phyloP scores from a whole-genome alignment of 2,797 vertebrate species.

The Pelodytes ibericus region DNA sequence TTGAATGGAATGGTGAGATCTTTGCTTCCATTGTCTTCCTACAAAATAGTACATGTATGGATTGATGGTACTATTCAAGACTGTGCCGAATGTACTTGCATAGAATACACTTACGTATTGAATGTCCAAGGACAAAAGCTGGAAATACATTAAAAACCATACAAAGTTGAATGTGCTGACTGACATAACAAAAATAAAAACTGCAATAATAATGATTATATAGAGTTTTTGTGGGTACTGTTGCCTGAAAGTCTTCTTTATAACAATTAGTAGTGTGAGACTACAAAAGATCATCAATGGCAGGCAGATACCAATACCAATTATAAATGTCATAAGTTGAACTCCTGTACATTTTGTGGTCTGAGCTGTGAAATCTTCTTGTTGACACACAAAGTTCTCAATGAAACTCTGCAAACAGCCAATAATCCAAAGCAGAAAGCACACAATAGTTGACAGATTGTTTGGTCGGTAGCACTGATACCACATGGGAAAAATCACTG shows the following conservation, averaged over 20 bases:
- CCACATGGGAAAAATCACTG: constrained; percentile 42
- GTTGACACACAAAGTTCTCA: constrained; percentile 22
- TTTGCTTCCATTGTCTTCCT: constrained; percentile 37
- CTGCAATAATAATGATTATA: constrained; percentile 32
- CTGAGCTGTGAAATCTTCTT: not conserved
- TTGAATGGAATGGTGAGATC: not conserved
- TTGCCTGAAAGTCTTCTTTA: constrained; percentile 3
- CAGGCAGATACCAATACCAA: constrained; percentile 36
- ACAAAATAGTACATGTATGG: constrained; percentile 45
- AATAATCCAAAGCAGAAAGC: constrained; percentile 14
- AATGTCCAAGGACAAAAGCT: not conserved
- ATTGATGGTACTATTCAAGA: constrained; percentile 13
- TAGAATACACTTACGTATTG: not conserved
- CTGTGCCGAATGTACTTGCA: not conserved
- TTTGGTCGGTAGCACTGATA: constrained; percentile 23
- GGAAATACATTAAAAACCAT: constrained; percentile 43
- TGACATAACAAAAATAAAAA: constrained; percentile 33
- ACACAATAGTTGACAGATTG: constrained; percentile 20
- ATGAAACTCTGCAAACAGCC: constrained; percentile 26
- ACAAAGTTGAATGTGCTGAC: constrained; percentile 30
- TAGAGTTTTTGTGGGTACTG: constrained; percentile 26
- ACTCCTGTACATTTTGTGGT: constrained; percentile 22
- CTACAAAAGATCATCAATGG: constrained; percentile 44
- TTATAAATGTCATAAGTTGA: constrained; percentile 30
- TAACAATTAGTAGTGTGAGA: constrained; percentile 1